Evolutionary conservation across 2,888 invertebrate genomes (phyloP).

Genomic region (Drosophila villosipedis): DNA sequence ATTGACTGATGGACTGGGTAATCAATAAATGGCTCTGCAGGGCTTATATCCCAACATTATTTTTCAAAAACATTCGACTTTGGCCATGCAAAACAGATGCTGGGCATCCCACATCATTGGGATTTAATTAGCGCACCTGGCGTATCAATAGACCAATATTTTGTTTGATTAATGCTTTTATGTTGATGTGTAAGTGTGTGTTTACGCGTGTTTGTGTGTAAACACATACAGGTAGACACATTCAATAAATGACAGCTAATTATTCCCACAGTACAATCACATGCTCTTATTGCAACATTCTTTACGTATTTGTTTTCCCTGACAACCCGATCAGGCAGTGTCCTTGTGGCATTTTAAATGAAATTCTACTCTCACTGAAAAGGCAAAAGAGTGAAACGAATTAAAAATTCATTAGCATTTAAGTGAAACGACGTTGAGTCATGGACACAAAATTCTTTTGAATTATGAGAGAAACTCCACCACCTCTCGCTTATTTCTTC

Average conservation of each 20-base stretch:
- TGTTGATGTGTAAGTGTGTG: constrained; percentile 10
- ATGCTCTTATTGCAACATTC: not conserved
- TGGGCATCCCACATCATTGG: constrained; percentile 60
- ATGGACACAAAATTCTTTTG: constrained; percentile 14
- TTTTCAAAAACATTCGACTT: constrained; percentile 10
- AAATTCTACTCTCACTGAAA: constrained; percentile 44
- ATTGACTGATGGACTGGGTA: constrained; percentile 41
- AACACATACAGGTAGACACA: constrained; percentile 14
- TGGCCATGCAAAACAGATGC: constrained; percentile 42
- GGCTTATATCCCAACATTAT: constrained; percentile 17
- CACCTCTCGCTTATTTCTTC: not conserved
- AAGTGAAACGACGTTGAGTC: constrained; percentile 32
- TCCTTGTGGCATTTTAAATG: constrained; percentile 73
- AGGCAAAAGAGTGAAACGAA: constrained; percentile 52
- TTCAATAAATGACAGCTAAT: constrained; percentile 75
- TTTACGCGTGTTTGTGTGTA: not conserved
- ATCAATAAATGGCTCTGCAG: constrained; percentile 16
- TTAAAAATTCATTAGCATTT: constrained; percentile 72
- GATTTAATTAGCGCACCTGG: constrained; percentile 63
- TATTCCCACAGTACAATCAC: constrained; percentile 47
- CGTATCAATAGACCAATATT: constrained; percentile 22
- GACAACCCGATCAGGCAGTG: constrained; percentile 23
- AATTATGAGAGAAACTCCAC: not conserved
- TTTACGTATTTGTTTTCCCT: constrained; percentile 7
- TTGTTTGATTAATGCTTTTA: constrained; percentile 68